Evolutionary conservation across 2,888 invertebrate genomes (phyloP), one percentile per base, ranked within the genome.

Genomic region (Trilocha varians): DNA sequence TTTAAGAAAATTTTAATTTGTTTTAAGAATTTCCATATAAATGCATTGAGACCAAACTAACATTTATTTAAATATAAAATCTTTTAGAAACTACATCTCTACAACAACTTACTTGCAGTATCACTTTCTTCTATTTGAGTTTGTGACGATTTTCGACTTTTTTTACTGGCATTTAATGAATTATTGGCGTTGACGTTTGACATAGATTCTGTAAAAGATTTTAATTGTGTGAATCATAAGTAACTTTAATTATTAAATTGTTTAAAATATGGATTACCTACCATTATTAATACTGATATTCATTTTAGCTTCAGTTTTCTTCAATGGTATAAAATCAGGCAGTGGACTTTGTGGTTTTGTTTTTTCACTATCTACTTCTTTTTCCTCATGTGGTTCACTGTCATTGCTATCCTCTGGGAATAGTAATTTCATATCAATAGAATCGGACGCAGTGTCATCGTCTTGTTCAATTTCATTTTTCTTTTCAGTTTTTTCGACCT

Each of bases 321-420:
- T 79, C 11, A 79, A 45, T 15, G 78, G 73, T 52, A 79, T 78
- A 47, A 66, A 67, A 5, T 58, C 48, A 15, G 69, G 65, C 15
- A 39, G 39, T 36, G 44, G 35, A 18, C 40, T 42, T 40, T 43
- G 37, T 33, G 35, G 13, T 32, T 43, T 34, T 18, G 43, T 39
- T 11, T 47, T 41, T 35, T 41, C 32, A 43, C 52, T 34, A 5
- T 44, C 50, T n/a, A n/a, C n/a, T 8, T 48, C 43, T 14, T 52
- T 55, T 25, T 39, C 47, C 16, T 43, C 43, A 14, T 48, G 55
- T 6, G 59, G 48, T 32, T 62, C 65, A 56, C 65, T 66, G 38
- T 68, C 71, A 50, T 64, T 71, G 43, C 78, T 82, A 16, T 82
- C 77, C 54, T 83, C 82, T 45, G 78, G 66, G 49, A 84, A 80